A percentile compares a stretch with the other conserved stretches of the same genome.
These are phyloP conservation scores for Coremacera marginata DNA, from an alignment of 2,888 invertebrate species.

Conservation along the genomic window DNA sequence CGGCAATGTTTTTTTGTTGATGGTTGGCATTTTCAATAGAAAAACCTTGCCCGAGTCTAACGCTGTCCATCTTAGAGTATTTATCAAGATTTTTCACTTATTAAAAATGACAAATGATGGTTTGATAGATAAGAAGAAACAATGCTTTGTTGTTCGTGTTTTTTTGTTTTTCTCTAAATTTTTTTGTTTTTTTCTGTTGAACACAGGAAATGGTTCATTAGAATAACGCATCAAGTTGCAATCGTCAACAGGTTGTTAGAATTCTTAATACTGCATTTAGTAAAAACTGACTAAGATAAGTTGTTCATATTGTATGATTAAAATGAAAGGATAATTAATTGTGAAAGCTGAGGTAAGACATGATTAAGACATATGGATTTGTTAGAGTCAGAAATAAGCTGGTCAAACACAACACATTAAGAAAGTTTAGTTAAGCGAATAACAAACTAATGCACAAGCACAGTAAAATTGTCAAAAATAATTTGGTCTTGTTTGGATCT, in stretches of 20 bases:
- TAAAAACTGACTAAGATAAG: neutral
- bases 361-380: conserved; percentile 13
- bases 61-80: neutral
- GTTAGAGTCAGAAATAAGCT: neutral
- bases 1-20: neutral
- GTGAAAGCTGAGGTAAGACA: neutral
- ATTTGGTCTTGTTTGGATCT: too few relatives aligned
- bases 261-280: neutral
- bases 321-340: conserved; percentile 7
- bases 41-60: neutral
- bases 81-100: conserved; percentile 37
- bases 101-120: conserved; percentile 41
- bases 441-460: too few relatives aligned
- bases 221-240: neutral
- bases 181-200: neutral
- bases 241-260: conserved; percentile 22
- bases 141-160: conserved; percentile 9
- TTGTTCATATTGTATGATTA: neutral
- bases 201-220: neutral
- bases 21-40: neutral
- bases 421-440: too few relatives aligned
- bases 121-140: conserved; percentile 4
- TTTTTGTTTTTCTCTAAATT: neutral
- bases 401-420: too few relatives aligned
- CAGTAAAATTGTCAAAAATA: too few relatives aligned